Base-by-base conservation (phyloP, 2,888 invertebrate species). In the Tinea pellionella region DNA sequence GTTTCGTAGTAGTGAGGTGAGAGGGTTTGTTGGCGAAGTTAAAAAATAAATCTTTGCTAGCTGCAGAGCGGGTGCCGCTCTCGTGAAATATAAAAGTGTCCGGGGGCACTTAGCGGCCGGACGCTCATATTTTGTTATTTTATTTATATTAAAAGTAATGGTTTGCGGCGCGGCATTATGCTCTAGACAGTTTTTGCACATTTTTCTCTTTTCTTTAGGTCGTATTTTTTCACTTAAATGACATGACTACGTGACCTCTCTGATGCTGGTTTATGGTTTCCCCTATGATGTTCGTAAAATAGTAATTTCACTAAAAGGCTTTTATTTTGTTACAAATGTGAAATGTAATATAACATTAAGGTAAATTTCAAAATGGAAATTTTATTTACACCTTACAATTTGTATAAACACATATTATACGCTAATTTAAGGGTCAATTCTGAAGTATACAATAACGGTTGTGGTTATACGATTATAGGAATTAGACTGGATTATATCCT, bases 101-200 rank as follows among this genome's bases (percentile, higher is more conserved):
- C 77, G 72, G 81, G 80, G 84, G 83, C 83, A 83, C 86, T 83
- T 85, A 77, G 75, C 84, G 81, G 84, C 84, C 84, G 85, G 86
- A 85, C 83, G 74, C 86, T 87, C 87, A 87, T 87, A 87, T 87
- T 87, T 87, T 87, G 86, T 85, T 87, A 86, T 87, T 86, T 87
- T 86, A 86, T 86, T 86, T 86, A 83, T 86, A 87, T 87, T 85
- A 86, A 87, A 87, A 87, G 87, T 87, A 87, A 87, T 87, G 86
- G 85, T 80, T 71, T 66, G 72, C 70, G 77, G 75, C 78, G 74
- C 77, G 73, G 78, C 75, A 84, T 84, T 85, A 84, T 80, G 79
- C 77, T 78, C 78, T 74, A 73, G 80, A 80, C 80, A 73, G 76
- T 84, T 85, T 82, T 80, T 79, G 78, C 78, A 72, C 82, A 80